Evolutionary conservation across 2,888 invertebrate species (phyloP), one percentile per base, ranked within the genome.

Genomic region (Harpagoxenus sublaevis): DNA sequence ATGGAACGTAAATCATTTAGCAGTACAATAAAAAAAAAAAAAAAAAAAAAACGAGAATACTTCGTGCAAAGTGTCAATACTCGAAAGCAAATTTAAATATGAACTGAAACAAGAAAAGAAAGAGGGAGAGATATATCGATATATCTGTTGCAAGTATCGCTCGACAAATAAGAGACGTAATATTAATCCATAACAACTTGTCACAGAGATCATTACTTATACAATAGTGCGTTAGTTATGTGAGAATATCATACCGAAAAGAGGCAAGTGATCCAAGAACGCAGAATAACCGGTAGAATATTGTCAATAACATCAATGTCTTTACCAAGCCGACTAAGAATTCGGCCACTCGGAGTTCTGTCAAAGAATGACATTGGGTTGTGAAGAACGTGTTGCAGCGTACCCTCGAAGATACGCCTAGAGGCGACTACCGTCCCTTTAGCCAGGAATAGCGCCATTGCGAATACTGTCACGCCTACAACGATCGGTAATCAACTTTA

Each of bases 311-410:
- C 96, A 92, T 96, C 96, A 92, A 97, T 95, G 95, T 97, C 97
- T 95, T 96, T 97, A 91, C 97, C 96, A 94, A 97, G 97, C 91
- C 97, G 96, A 95, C 97, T 97, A 77, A 97, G 95, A 90, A 97
- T 96, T 92, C 97, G 96, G 93, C 97, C 97, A 87, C 96, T 92
- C 9, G 97, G 97, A 89, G 97, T 97, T 88, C 96, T 95, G 94
- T 97, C 97, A 95, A 97, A 97, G 95, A 97, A 97, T 89, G 96
- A 96, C 95, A 97, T 96, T 85, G 97, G 97, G 91, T 96, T 96
- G 91, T 96, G 96, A 78, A 97, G 95, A 89, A 97, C 95, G 91
- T 95, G 95, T 75, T 93, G 89, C 88, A 97, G 95, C 91, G 97
- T 95, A 87, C 93, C 92, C 91, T 95, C 95, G 94, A 97, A 97